Evolutionary conservation across 2,797 vertebrate genomes (phyloP), one percentile per base, ranked within the genome.

Genomic region (Parauchenoglanis ngamensis): DNA sequence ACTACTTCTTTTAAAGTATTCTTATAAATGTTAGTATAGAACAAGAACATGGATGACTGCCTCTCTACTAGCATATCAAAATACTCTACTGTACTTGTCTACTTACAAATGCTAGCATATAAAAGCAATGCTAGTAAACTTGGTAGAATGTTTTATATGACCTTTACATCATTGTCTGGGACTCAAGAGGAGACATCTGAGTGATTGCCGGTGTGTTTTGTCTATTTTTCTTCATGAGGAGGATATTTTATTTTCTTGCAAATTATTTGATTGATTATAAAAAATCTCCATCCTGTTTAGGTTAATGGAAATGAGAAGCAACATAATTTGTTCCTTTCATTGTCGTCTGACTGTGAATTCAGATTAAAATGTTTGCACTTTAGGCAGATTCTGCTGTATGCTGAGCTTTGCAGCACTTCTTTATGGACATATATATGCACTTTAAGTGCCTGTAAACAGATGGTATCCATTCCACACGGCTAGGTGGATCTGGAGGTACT

Each of bases 401-500:
- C 35, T 72, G 46, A 76, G 46, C 46, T n/a, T 28, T 52, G 49
- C 49, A 52, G 56, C 25, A 65, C 23, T 63, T 63, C 57, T 17
- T 75, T 40, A 75, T 56, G 44, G 21, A 80, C 56, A 65, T 49
- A 44, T 17, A 31, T 17, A 63, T 49, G 13, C 21, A 11, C 19
- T 2, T 19, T 15, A 52, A 28, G 73, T 76, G 46, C 46, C 73
- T n/a, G 76, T 44, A 25, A 19, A 88, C 87, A 88, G 56, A 85
- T 88, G 87, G 87, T 75, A 82, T 73, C 67, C 63, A 86, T 87
- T 83, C 70, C 40, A 49, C 3, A 49, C 61, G 77, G 52, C 59
- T 25, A 44, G 68, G 28, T 75, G 59, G 79, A 56, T 67, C 73
- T 73, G 57, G 56, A 52, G 75, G 54, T 49, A 28, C 68, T 49